phyloP scores from a whole-genome alignment of 2,113 vertebrate genomes.

The Rissa tridactyla region DNA sequence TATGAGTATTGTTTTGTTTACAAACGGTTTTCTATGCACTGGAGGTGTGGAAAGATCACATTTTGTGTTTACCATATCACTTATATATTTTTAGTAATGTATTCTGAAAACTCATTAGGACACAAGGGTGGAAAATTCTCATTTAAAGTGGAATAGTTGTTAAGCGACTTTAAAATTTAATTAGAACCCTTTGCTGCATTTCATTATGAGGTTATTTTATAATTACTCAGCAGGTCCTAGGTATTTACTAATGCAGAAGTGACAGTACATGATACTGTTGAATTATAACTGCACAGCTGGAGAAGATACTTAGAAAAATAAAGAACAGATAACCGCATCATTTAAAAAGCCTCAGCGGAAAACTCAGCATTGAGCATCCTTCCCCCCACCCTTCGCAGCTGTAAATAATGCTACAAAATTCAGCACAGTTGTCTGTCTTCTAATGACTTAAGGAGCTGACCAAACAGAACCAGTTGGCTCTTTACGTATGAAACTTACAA shows the following conservation, averaged over 20 bases:
- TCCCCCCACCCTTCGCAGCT: not conserved
- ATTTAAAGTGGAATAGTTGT: slow-evolving; percentile 67
- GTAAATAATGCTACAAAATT: not conserved
- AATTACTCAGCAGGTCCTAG: slow-evolving; percentile 69
- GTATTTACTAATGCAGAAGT: slow-evolving; percentile 72
- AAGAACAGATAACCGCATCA: slow-evolving; percentile 33
- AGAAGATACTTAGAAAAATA: slow-evolving; percentile 62
- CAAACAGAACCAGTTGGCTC: not conserved
- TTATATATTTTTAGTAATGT: slow-evolving; percentile 23
- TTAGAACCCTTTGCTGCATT: slow-evolving; percentile 72
- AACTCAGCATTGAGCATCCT: not conserved
- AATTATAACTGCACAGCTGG: slow-evolving; percentile 66
- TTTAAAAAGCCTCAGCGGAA: slow-evolving; percentile 46
- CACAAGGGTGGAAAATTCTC: slow-evolving; percentile 49
- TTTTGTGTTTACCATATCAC: slow-evolving; percentile 31
- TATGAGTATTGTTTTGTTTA: slow-evolving; percentile 47
- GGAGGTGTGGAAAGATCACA: not conserved
- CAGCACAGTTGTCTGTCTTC: not conserved
- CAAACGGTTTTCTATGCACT: slow-evolving; percentile 14
- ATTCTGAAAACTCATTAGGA: slow-evolving; percentile 69
- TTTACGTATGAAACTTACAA: not conserved
- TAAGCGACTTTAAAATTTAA: slow-evolving; percentile 73
- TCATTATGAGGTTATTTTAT: slow-evolving; percentile 76
- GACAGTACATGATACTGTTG: slow-evolving; percentile 61
- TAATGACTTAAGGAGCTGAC: not conserved